Base-by-base conservation (phyloP, 2,113 vertebrate species). In the Scophthalmus maximus region DNA sequence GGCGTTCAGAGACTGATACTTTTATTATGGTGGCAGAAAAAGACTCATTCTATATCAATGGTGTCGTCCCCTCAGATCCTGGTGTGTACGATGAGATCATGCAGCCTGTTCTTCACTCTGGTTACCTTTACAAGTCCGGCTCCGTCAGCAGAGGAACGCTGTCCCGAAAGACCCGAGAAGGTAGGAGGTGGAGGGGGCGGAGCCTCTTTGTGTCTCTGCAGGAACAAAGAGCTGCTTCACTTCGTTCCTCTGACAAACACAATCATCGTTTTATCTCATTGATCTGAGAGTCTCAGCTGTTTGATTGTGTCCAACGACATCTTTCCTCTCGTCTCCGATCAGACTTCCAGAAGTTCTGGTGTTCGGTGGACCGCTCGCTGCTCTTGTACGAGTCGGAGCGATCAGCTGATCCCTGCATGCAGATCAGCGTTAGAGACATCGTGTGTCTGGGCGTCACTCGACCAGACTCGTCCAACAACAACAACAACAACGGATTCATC, bases 31-130 rank as follows among this genome's bases (percentile, higher is more conserved):
- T n/a, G n/a, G n/a, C n/a, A n/a, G n/a, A n/a, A n/a, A n/a, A n/a
- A n/a, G n/a, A n/a, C n/a, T n/a, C n/a, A n/a, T n/a, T n/a, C n/a
- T n/a, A n/a, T n/a, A n/a, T n/a, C n/a, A n/a, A n/a, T n/a, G n/a
- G n/a, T n/a, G n/a, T n/a, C 42, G 17, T 27, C 6, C 52, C n/a
- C 2, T 59, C 80, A 93, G 93, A 93, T 72, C 85, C 84, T 25
- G 68, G 95, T 0, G 94, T 99, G 9, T 99, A 99, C 65, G 97
- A 98, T 0, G 97, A 99, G 88, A 97, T 99, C 90, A 95, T 94
- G 0, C 96, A 97, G 78, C 92, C 96, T 0, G 93, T 96, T 51
- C 79, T 92, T 1, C 93, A 95, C 75, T 96, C 95, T 0, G 94
- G 97, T 34, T 98, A 92, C 89, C 92, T 99, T 55, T 94, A 95